Conservation (phyloP, 2,797 vertebrate species). For the Pipistrellus pipistrellus region DNA sequence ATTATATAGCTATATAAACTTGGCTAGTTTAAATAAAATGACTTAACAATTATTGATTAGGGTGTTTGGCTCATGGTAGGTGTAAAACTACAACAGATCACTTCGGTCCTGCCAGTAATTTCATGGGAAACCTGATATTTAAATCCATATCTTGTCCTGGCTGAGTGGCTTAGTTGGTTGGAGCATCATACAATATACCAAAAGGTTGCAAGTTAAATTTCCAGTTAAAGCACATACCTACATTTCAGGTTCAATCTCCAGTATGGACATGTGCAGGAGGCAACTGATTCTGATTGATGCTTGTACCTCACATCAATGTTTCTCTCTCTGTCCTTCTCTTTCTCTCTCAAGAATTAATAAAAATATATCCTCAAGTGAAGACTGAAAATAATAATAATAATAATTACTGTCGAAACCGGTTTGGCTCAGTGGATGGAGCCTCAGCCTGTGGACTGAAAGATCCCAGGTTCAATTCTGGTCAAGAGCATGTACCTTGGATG, state of each 20-base stretch:
- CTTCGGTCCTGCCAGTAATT: conserved; percentile 18
- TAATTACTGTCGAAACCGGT: too few species aligned
- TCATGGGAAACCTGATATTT: not conserved
- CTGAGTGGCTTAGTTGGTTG: not conserved
- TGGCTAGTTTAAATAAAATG: conserved; percentile 60
- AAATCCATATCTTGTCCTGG: not conserved
- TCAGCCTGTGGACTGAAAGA: too few species aligned
- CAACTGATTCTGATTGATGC: not conserved
- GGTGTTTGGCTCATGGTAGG: not conserved
- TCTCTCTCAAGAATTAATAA: not conserved
- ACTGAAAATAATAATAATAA: not conserved
- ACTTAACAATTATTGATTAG: conserved; percentile 21
- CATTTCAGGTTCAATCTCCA: not conserved
- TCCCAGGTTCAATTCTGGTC: too few species aligned
- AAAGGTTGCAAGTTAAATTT: not conserved
- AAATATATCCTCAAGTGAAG: not conserved
- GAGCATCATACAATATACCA: not conserved
- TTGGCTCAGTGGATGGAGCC: too few species aligned
- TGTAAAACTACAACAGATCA: not conserved
- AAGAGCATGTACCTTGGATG: too few species aligned
- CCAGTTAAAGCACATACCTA: not conserved
- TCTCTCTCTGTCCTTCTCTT: not conserved
- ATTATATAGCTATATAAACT: not conserved
- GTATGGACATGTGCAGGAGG: not conserved
- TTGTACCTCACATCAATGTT: not conserved